Evolutionary conservation across 2,113 vertebrate genomes (phyloP).

Genomic region (Limnothrissa miodon): DNA sequence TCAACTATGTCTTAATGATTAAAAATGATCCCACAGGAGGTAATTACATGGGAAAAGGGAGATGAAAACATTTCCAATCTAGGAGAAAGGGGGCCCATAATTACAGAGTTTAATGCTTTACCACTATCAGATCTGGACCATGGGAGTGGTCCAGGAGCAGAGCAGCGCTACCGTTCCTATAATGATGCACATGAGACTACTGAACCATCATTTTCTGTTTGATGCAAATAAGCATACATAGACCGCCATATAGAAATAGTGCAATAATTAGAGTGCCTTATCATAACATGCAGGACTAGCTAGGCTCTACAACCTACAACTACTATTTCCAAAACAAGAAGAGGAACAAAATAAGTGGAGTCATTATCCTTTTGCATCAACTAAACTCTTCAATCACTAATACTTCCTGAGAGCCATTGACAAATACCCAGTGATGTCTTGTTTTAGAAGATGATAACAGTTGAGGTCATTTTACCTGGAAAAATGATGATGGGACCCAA

Average conservation of each 20-base stretch:
- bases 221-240: background rate
- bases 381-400: background rate
- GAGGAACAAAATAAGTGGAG: background rate
- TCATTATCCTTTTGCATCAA: background rate
- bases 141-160: background rate
- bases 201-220: constrained; percentile 46
- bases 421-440: background rate
- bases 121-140: constrained; percentile 57
- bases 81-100: constrained; percentile 53
- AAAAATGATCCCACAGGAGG: constrained; percentile 66
- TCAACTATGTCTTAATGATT: constrained; percentile 65
- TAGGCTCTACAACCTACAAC: too few relatives aligned
- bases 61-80: constrained; percentile 50
- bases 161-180: background rate
- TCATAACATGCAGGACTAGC: background rate
- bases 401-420: background rate
- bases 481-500: background rate
- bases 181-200: constrained; percentile 19
- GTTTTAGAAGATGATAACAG: background rate
- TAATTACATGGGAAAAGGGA: constrained; percentile 57
- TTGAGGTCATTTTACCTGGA: background rate
- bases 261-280: background rate
- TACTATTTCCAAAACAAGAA: background rate
- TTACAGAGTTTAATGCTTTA: constrained; percentile 63
- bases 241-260: background rate